A percentile compares a stretch with the other conserved stretches of the same genome.
Conservation (phyloP, 2,888 invertebrate genomes). For the Penaeus monodon region DNA sequence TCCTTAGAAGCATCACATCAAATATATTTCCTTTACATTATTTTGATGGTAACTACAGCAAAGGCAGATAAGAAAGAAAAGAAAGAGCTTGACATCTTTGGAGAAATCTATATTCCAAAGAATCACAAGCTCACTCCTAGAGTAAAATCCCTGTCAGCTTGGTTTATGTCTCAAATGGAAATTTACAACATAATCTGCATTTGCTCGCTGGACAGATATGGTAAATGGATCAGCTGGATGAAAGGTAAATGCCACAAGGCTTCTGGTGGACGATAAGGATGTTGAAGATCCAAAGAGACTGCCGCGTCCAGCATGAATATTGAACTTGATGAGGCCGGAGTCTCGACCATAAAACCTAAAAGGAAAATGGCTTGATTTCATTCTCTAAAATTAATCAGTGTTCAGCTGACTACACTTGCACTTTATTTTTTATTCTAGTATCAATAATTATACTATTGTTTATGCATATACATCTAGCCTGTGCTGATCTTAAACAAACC, state of each 20-base stretch:
- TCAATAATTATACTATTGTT: neutral
- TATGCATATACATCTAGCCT: neutral
- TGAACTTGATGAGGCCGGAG: constrained; percentile 82
- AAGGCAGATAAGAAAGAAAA: neutral
- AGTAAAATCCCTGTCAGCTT: constrained; percentile 32
- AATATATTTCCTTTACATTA: too few species aligned
- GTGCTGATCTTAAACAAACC: too few species aligned
- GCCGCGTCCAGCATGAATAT: constrained; percentile 77
- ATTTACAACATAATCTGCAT: constrained; percentile 93
- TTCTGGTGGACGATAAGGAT: constrained; percentile 73
- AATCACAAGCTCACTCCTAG: neutral
- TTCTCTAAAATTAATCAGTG: too few species aligned
- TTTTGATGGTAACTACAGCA: too few species aligned
- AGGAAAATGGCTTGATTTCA: constrained; percentile 50
- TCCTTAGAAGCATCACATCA: too few species aligned
- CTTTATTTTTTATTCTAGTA: neutral
- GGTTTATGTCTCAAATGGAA: constrained; percentile 79
- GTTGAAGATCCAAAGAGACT: constrained; percentile 76
- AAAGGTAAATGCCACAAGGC: constrained; percentile 93
- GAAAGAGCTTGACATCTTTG: neutral
- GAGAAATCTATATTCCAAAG: neutral
- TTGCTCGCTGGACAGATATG: constrained; percentile 92
- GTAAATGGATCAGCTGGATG: constrained; percentile 97
- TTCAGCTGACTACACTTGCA: neutral
- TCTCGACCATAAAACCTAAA: constrained; percentile 87